phyloP scores from a whole-genome alignment of 2,888 invertebrate species.

The Pristionchus exspectatus region DNA sequence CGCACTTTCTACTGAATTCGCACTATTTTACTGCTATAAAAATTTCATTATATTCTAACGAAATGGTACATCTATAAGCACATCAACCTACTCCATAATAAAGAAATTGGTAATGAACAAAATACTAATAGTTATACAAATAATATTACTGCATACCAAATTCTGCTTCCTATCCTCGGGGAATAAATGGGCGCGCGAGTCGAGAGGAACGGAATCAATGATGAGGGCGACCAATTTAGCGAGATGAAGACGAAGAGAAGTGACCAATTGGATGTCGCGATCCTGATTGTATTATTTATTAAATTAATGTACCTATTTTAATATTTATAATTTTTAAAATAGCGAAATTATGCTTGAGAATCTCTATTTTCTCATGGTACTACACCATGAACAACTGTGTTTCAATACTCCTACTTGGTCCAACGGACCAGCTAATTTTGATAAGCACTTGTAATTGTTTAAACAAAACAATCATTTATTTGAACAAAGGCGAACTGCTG shows the following conservation, averaged over 20 bases:
- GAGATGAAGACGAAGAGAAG: slow-evolving; percentile 93
- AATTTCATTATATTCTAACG: neutral
- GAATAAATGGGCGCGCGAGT: slow-evolving; percentile 83
- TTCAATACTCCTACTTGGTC: neutral
- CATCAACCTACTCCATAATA: no score
- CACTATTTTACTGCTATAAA: neutral
- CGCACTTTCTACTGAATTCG: no score
- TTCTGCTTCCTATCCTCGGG: slow-evolving; percentile 90
- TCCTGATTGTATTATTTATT: slow-evolving; percentile 83
- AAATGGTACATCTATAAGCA: no score
- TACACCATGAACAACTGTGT: neutral
- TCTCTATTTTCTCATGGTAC: no score
- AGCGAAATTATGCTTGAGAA: no score
- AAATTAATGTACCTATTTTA: neutral
- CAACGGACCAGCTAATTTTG: no score
- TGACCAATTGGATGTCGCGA: slow-evolving; percentile 89
- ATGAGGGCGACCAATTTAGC: slow-evolving; percentile 94
- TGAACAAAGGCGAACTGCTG: neutral
- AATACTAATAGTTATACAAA: neutral
- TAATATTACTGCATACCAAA: slow-evolving; percentile 81
- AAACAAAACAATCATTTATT: no score
- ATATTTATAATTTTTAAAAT: neutral
- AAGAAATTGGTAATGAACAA: neutral
- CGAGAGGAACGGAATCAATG: slow-evolving; percentile 83
- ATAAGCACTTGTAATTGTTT: no score